phyloP scores from a whole-genome alignment of 2,888 invertebrate species.

The Hirtodrosophila alboralis region DNA sequence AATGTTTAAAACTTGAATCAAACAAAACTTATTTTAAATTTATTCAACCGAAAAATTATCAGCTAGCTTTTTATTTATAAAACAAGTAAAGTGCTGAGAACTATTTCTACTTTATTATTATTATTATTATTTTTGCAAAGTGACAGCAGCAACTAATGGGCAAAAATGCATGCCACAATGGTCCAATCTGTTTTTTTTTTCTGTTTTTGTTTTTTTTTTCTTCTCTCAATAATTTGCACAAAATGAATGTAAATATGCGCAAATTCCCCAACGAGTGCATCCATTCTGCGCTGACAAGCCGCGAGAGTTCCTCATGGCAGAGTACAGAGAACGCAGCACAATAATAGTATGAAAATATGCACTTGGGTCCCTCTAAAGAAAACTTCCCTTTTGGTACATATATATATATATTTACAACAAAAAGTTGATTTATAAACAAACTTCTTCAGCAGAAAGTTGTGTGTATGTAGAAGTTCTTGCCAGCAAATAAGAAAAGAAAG shows the following conservation, averaged over 20 bases:
- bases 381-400: slow-evolving; percentile 37
- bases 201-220: too few relatives aligned
- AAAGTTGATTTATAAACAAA: slow-evolving; percentile 76
- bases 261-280: slow-evolving; percentile 42
- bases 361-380: slow-evolving; percentile 10
- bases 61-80: too few relatives aligned
- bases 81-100: too few relatives aligned
- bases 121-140: background rate
- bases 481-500: slow-evolving; percentile 58
- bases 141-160: slow-evolving; percentile 2
- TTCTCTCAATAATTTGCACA: slow-evolving; percentile 62
- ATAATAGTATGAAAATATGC: slow-evolving; percentile 34
- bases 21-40: too few relatives aligned
- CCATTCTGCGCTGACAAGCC: slow-evolving; percentile 34
- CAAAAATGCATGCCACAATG: slow-evolving; percentile 23
- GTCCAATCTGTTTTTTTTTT: slow-evolving; percentile 70
- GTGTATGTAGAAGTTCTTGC: too few relatives aligned
- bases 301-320: slow-evolving; percentile 27
- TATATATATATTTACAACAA: too few relatives aligned
- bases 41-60: too few relatives aligned
- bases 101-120: too few relatives aligned
- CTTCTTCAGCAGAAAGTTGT: slow-evolving; percentile 62
- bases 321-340: slow-evolving; percentile 19
- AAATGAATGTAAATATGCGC: slow-evolving; percentile 61
- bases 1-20: too few relatives aligned